These are phyloP conservation scores for Knipowitschia caucasica DNA, from an alignment of 2,797 vertebrate genomes.

Conservation along the genomic window DNA sequence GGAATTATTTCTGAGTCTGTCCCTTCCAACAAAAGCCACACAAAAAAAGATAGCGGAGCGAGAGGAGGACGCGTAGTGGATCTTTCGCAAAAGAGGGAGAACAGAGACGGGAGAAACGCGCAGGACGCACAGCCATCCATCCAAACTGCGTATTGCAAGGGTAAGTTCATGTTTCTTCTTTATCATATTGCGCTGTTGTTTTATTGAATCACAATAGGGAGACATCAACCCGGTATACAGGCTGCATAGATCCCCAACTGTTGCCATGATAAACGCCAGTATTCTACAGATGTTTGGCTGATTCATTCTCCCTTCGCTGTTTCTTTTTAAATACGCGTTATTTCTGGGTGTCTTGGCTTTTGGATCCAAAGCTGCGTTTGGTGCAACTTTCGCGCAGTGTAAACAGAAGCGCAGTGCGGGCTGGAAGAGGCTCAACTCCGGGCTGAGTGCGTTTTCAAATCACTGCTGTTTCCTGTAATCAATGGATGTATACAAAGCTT, in stretches of 20 bases:
- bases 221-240: conserved; percentile 21
- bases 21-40: conserved; percentile 36
- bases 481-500: background rate
- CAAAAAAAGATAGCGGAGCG: conserved; percentile 58
- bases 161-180: conserved; percentile 59
- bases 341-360: conserved; percentile 5
- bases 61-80: conserved; percentile 41
- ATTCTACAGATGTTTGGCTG: background rate
- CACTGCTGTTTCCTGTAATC: conserved; percentile 17
- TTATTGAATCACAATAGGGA: conserved; percentile 14
- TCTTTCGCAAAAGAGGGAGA: conserved; percentile 43
- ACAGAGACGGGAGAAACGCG: conserved; percentile 35
- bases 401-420: conserved; percentile 74
- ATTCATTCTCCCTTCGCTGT: background rate
- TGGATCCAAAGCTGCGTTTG: conserved; percentile 21
- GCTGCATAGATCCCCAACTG: conserved; percentile 63
- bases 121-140: conserved; percentile 37
- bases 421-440: conserved; percentile 51
- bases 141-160: conserved; percentile 31
- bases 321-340: background rate
- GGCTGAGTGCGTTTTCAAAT: conserved; percentile 6
- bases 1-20: conserved; percentile 67
- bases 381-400: conserved; percentile 66
- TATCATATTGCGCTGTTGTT: conserved; percentile 3
- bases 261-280: conserved; percentile 55